Evolutionary conservation across 2,113 vertebrate genomes (phyloP).

Genomic region (Colius striatus): DNA sequence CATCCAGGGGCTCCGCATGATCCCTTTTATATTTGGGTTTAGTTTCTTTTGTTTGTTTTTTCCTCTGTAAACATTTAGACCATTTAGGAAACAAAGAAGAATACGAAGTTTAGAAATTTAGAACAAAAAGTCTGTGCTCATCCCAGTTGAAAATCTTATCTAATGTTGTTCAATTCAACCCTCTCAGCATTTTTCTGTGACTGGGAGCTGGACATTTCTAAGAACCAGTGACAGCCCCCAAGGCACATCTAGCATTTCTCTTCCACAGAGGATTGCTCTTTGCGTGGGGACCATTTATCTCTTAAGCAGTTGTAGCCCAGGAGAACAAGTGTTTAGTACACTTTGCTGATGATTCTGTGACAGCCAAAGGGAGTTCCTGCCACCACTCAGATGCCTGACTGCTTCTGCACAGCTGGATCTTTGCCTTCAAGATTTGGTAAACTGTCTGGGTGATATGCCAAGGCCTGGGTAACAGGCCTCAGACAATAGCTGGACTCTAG

Average conservation of each 20-base stretch:
- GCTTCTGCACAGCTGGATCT: neutral
- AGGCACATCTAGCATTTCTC: neutral
- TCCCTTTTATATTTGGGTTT: neutral
- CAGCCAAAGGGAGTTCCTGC: neutral
- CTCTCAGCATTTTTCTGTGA: neutral
- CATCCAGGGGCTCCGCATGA: neutral
- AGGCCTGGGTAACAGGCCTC: too few species aligned
- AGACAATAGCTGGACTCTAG: too few species aligned
- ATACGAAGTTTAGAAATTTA: neutral
- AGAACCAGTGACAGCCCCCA: neutral
- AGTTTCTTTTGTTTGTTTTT: fast-evolving
- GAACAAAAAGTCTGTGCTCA: neutral
- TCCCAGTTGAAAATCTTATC: neutral
- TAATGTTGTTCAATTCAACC: neutral
- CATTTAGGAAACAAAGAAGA: neutral
- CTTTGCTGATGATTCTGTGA: neutral
- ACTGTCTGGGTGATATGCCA: too few species aligned
- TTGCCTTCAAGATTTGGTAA: neutral
- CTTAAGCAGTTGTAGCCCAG: neutral
- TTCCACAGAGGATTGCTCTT: neutral
- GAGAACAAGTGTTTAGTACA: neutral
- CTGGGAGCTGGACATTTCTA: neutral
- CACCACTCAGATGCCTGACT: neutral
- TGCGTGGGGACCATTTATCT: neutral
- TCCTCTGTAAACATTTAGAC: neutral